Evolutionary conservation across 1,140 invertebrate genomes (phyloP), one percentile per base, ranked within the genome.

Genomic region (Anthonomus grandis): DNA sequence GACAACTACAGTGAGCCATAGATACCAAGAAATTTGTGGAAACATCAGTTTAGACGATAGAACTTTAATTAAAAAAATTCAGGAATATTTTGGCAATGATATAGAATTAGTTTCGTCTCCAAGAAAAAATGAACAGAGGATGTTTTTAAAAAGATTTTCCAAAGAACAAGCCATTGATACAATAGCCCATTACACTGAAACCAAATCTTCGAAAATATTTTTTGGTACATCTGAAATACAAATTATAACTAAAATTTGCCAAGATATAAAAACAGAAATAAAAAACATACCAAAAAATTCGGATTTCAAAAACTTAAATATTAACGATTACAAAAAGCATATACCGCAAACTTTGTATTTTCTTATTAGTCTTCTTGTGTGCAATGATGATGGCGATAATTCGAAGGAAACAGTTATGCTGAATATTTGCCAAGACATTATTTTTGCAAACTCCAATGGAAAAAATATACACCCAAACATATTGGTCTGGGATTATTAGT

Each of bases 231-330:
- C 27, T 6, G 27, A 31, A n/a, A 6, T 8, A 31, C 27, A 31
- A 6, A 31, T 31, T 42, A 2, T 42, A 4, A 2, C 2, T 13
- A 42, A 42, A 42, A 42, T 42, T 18, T 42, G 39, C 3, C 39
- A 15, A 42, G 21, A 12, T 42, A 42, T 4, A 12, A 6, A n/a
- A 31, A 31, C 6, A 8, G 27, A 31, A n/a, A 31, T 31, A 42
- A 18, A 42, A 13, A 15, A 47, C 2, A 34, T 13, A 3, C 3
- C 19, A 2, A 15, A 2, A 19, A 42, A 2, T n/a, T n/a, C n/a
- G n/a, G n/a, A n/a, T n/a, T 42, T 42, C 2, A 42, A 42, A 42
- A 47, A 47, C 3, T 3, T 47, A 18, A 47, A 47, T 25, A 24
- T 24, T 24, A 47, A n/a, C 4, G 24, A 47, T 24, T 47, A 23